Evolutionary conservation across 1,140 invertebrate species (phyloP).

Genomic region (Melipona quadrifasciata): DNA sequence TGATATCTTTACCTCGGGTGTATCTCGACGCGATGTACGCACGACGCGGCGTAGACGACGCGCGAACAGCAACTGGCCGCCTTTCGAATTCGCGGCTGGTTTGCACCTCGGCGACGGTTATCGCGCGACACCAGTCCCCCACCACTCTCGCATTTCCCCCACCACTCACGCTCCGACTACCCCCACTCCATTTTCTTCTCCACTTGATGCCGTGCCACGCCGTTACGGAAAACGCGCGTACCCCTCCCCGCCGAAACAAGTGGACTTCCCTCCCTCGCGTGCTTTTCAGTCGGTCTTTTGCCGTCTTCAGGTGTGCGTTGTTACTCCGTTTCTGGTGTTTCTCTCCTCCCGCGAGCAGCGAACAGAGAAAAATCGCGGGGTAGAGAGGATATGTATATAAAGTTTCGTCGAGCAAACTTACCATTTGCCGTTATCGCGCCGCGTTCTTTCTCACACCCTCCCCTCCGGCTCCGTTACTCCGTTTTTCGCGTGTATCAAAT

Average conservation of each 20-base stretch:
- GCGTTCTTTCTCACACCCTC: background rate
- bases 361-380: background rate
- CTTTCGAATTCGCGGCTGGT: slow-evolving; percentile 80
- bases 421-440: slow-evolving; percentile 8
- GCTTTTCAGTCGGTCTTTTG: slow-evolving; percentile 54
- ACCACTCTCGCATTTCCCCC: slow-evolving; percentile 34
- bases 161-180: background rate
- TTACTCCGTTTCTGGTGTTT: background rate
- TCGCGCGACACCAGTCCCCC: slow-evolving; percentile 70
- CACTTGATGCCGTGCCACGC: slow-evolving; percentile 14
- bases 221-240: slow-evolving; percentile 41
- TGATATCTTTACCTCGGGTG: slow-evolving; percentile 47
- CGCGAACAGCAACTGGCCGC: slow-evolving; percentile 79
- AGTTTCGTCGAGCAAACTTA: slow-evolving; percentile 30
- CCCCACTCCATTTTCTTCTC: background rate
- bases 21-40: slow-evolving; percentile 18
- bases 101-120: slow-evolving; percentile 78
- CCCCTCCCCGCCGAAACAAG: slow-evolving; percentile 49
- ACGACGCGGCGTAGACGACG: slow-evolving; percentile 69
- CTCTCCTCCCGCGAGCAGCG: background rate
- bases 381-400: background rate
- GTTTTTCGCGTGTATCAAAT: slow-evolving; percentile 37
- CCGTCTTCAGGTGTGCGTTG: slow-evolving; percentile 44
- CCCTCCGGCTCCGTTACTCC: background rate
- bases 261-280: slow-evolving; percentile 57